phyloP scores from a whole-genome alignment of 2,113 vertebrate genomes.

The Ailurus styani region DNA sequence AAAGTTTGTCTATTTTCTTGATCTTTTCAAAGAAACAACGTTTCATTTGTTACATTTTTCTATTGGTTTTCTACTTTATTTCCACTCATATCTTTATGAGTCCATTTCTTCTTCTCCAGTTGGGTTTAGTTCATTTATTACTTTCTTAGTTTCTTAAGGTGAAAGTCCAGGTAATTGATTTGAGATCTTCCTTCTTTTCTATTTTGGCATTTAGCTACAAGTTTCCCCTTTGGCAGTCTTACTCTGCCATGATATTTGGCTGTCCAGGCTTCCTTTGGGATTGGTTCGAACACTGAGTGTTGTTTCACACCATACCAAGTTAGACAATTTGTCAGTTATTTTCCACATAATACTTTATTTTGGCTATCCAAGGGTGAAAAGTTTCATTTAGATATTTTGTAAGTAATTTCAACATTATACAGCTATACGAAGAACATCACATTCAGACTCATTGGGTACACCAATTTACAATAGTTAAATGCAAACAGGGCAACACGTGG shows the following conservation, averaged over 20 bases:
- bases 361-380: constrained; percentile 72
- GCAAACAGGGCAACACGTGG: background rate
- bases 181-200: background rate
- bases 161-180: background rate
- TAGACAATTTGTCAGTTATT: background rate
- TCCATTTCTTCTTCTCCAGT: background rate
- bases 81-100: background rate
- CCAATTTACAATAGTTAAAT: constrained; percentile 47
- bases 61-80: background rate
- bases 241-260: background rate
- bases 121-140: background rate
- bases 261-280: background rate
- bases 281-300: background rate
- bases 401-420: constrained; percentile 49
- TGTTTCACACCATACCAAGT: background rate
- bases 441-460: constrained; percentile 50
- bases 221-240: background rate
- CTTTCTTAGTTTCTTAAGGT: background rate
- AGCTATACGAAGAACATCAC: constrained; percentile 55
- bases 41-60: background rate
- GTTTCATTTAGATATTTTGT: constrained; percentile 49
- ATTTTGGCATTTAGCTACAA: background rate
- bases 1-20: background rate
- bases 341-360: constrained; percentile 61
- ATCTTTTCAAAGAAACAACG: background rate